Evolutionary conservation across 1,140 invertebrate species (phyloP).

Genomic region (Archivesica marissinica): DNA sequence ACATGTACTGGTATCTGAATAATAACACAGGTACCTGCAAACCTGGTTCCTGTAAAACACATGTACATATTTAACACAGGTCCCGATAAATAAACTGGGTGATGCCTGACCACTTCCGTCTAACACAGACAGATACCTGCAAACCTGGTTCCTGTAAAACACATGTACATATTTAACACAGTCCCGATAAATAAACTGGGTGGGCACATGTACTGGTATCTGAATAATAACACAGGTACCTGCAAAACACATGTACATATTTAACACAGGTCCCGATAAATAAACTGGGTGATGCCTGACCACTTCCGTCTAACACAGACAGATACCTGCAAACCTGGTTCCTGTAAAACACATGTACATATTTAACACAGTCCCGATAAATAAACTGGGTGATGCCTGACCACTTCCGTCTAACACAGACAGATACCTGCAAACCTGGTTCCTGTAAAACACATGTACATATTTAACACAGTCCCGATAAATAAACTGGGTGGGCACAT

Average conservation of each 20-base stretch:
- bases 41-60: slow-evolving; percentile 63
- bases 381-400: slow-evolving; percentile 74
- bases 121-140: slow-evolving; percentile 53
- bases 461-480: too few relatives aligned
- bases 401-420: slow-evolving; percentile 74
- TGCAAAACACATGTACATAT: slow-evolving; percentile 29
- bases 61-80: too few relatives aligned
- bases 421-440: slow-evolving; percentile 51
- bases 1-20: too few relatives aligned
- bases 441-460: slow-evolving; percentile 61
- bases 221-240: too few relatives aligned
- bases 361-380: too few relatives aligned
- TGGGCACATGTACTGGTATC: too few relatives aligned
- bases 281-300: too few relatives aligned
- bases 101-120: slow-evolving; percentile 76
- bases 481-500: not conserved
- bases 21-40: slow-evolving; percentile 54
- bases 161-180: too few relatives aligned
- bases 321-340: slow-evolving; percentile 56
- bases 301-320: slow-evolving; percentile 73
- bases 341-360: slow-evolving; percentile 58
- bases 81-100: too few relatives aligned
- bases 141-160: slow-evolving; percentile 64
- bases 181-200: not conserved
- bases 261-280: not conserved